Evolutionary conservation across 2,113 vertebrate genomes (phyloP), one percentile per base, ranked within the genome.

Genomic region (Mionectes macconnelli): DNA sequence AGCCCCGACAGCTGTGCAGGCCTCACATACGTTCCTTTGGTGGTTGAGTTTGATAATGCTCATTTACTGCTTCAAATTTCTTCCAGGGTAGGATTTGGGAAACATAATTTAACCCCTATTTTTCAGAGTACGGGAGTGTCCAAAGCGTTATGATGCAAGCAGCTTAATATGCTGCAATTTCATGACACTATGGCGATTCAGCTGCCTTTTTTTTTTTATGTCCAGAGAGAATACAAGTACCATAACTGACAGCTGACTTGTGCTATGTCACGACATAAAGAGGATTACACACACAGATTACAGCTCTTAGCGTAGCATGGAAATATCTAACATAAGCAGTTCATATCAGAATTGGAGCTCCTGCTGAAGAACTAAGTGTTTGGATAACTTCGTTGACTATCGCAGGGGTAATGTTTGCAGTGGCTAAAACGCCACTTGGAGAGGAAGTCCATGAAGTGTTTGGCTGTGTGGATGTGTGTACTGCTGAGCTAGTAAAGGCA

Each of bases 251-350:
- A 74, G 64, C 2, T 0, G 2, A 68, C 77, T 74, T 2, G 4
- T 39, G 50, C 39, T 79, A 50, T 2, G 0, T 95, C 91, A 89
- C 50, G 49, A 45, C 9, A 5, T 25, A 87, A 94, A 93, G 87
- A 90, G 64, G 91, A 93, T 96, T 90, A 77, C 73, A 33, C 6
- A 2, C 31, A 63, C 35, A 80, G 88, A 95, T 94, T 77, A 85
- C 76, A 80, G 47, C 66, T 90, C 6, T 37, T 75, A 27, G 23
- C 1, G 1, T 73, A 57, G 30, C 27, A 24, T 47, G 40, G 25
- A 66, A 77, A 88, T 80, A 64, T 35, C 47, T 69, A 64, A 75
- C 39, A 42, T 18, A 31, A 64, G 45, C 55, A 82, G 31, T 79
- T 88, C 77, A 14, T 59, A 66, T 82, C 68, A 50, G 63, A 93